Evolutionary conservation across 2,888 invertebrate genomes (phyloP).

Genomic region (Lacanobia oleracea): DNA sequence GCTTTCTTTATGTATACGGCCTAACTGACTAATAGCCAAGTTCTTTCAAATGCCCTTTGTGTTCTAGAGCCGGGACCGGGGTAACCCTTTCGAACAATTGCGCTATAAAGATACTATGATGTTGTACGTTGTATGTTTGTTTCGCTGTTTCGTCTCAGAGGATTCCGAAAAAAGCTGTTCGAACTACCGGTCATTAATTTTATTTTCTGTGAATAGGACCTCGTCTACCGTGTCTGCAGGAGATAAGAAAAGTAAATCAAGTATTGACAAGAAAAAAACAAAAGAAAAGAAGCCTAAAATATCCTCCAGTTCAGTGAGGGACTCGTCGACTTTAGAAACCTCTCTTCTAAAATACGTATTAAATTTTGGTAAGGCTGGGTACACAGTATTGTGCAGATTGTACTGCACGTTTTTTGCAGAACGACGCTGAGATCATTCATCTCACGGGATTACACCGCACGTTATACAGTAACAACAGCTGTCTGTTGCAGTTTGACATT

Average conservation of each 20-base stretch:
- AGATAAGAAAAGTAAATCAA: conserved; percentile 77
- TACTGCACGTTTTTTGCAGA: too few species aligned
- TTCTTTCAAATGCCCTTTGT: too few species aligned
- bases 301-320: conserved; percentile 75
- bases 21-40: too few species aligned
- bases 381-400: neutral
- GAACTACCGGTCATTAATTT: neutral
- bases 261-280: conserved; percentile 72
- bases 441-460: neutral
- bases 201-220: conserved; percentile 66
- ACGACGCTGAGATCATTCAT: neutral
- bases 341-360: conserved; percentile 84
- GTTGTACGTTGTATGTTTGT: too few species aligned
- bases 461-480: too few species aligned
- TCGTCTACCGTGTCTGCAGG: conserved; percentile 75
- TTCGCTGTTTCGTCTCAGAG: too few species aligned
- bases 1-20: too few species aligned
- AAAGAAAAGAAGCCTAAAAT: conserved; percentile 73
- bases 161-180: too few species aligned
- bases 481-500: too few species aligned
- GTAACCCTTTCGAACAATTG: too few species aligned
- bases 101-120: too few species aligned
- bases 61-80: too few species aligned
- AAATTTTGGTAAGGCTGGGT: conserved; percentile 77
- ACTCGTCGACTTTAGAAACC: conserved; percentile 67